Conservation (phyloP, 2,113 vertebrate species). For the Dipodomys ordii region DNA sequence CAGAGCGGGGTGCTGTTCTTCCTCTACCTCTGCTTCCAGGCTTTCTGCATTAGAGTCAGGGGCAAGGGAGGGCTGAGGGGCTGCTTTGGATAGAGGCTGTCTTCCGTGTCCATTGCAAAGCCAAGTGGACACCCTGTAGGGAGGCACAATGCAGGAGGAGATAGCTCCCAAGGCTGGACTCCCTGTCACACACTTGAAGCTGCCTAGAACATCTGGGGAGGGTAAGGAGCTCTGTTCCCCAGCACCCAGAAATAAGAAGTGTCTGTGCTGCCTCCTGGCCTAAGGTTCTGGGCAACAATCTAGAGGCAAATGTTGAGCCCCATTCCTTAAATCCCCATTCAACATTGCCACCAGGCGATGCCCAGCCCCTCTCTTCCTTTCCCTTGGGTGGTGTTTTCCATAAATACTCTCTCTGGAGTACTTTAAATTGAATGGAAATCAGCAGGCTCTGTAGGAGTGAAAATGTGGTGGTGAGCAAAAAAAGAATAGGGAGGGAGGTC, state of each 20-base stretch:
- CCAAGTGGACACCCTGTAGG: rapidly evolving
- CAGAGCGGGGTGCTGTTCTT: not conserved
- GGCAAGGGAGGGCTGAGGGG: not conserved
- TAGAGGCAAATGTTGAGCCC: not conserved
- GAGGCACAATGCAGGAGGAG: not conserved
- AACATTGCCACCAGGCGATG: not conserved
- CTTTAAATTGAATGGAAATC: constrained; percentile 12
- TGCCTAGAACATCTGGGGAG: not conserved
- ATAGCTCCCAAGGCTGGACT: not conserved
- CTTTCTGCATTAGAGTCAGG: not conserved
- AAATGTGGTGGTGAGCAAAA: not conserved
- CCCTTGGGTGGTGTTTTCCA: not conserved
- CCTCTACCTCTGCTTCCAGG: rapidly evolving
- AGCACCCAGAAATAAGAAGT: not conserved
- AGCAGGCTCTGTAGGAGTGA: not conserved
- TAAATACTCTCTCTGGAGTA: not conserved
- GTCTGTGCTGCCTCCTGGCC: not conserved
- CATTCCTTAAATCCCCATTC: not conserved
- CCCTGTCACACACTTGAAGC: not conserved
- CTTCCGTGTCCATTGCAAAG: not conserved
- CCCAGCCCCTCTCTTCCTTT: not conserved
- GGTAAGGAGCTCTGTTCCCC: not conserved
- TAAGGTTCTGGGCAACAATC: not conserved
- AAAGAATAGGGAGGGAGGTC: not conserved
- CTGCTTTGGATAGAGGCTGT: too few relatives aligned